Evolutionary conservation across 2,797 vertebrate species (phyloP), one percentile per base, ranked within the genome.

Genomic region (Manis crassicaudata): DNA sequence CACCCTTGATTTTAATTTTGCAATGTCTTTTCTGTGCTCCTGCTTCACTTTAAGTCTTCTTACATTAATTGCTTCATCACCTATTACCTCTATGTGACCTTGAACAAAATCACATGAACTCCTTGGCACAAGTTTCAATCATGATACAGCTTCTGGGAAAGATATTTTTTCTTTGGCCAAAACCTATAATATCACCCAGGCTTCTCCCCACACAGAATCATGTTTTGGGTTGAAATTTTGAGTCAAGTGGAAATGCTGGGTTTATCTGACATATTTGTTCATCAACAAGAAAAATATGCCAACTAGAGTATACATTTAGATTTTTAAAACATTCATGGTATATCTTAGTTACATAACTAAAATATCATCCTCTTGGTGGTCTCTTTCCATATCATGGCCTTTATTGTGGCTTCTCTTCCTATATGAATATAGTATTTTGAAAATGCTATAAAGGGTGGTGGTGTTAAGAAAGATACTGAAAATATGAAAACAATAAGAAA

Each of bases 101-200:
- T 93, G 82, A 90, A 68, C 37, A 97, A 58, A 91, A 97, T 95
- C 75, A 85, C 35, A 91, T 46, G 67, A 92, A 81, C 86, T 54
- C 16, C 75, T 92, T 94, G 96, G 95, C 81, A 92, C 29, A 60
- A 87, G 37, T 75, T 96, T 97, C 76, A 93, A 21, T 56, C 91
- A 96, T 87, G 96, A 87, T 88, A 96, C 46, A 93, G 58, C 52
- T 95, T 95, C 95, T 90, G 91, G 88, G 88, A 96, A 95, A 62
- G 46, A 16, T 84, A 50, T 68, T 32, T 91, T 87, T 82, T 58
- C 43, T 80, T 89, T 80, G 52, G 73, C 88, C 63, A 50, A 96
- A 92, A 88, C 25, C 75, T 89, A 32, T 40, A 76, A 32, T n/a
- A 46, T 77, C 77, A 62, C 3, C 25, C 54, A 54, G n/a, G 43